Evolutionary conservation across 2,888 invertebrate species (phyloP).

Genomic region (Ischnura elegans): DNA sequence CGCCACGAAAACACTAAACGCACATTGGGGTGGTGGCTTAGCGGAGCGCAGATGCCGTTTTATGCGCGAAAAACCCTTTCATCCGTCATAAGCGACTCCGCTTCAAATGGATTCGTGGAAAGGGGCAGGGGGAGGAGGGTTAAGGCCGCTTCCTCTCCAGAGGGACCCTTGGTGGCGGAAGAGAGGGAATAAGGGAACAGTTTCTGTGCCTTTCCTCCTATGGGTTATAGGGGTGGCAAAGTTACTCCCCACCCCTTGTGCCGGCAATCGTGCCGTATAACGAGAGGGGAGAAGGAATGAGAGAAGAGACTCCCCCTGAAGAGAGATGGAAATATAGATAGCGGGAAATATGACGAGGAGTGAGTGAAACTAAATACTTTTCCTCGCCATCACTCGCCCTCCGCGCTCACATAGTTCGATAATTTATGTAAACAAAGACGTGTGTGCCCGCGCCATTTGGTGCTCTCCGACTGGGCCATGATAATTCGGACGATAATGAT

Average conservation of each 20-base stretch:
- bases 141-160: no score
- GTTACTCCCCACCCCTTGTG: not conserved
- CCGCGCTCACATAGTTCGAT: not conserved
- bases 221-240: not conserved
- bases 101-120: not conserved
- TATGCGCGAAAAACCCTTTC: constrained; percentile 61
- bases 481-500: not conserved
- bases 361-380: constrained; percentile 43
- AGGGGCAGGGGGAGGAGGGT: not conserved
- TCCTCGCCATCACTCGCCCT: not conserved
- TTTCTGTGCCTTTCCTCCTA: not conserved
- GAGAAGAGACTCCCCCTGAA: not conserved
- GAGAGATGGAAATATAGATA: not conserved
- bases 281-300: not conserved
- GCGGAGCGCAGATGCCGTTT: constrained; percentile 54
- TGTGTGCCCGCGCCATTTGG: not conserved
- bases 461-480: no score
- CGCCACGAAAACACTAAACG: constrained; percentile 41
- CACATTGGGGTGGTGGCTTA: constrained; percentile 27
- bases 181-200: not conserved
- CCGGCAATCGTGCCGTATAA: not conserved
- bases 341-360: not conserved
- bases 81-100: constrained; percentile 49
- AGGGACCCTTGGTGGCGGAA: no score
- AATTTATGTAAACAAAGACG: constrained; percentile 50